phyloP scores from a whole-genome alignment of 35 echinoderm and acorn worm species.

The Lytechinus pictus region DNA sequence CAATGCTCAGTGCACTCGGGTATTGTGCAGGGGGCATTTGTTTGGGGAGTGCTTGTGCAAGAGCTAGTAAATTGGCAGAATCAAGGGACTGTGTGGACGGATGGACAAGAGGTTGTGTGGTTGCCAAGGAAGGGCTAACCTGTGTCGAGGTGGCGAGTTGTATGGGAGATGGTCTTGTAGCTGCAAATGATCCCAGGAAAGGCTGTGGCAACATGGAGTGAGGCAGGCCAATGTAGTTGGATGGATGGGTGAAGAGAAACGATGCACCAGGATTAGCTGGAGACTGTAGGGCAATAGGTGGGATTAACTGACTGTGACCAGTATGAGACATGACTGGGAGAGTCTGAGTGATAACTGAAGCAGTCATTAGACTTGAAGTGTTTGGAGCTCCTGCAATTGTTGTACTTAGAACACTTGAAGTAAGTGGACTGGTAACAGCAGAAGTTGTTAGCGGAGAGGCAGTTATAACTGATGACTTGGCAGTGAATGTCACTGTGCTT shows the following conservation, averaged over 20 bases:
- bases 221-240: conserved; percentile 24
- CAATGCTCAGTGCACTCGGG: conserved; percentile 8
- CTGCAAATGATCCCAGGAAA: not conserved
- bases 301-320: conserved; percentile 14
- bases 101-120: not conserved
- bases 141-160: not conserved
- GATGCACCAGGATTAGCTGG: not conserved
- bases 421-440: not conserved
- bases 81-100: conserved; percentile 37
- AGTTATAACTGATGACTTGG: not conserved
- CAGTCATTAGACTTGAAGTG: conserved; percentile 20
- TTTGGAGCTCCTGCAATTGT: not conserved
- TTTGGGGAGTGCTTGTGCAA: conserved; percentile 24
- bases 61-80: conserved; percentile 46
- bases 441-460: conserved; percentile 13
- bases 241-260: not conserved
- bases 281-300: conserved; percentile 44
- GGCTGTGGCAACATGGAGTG: not conserved
- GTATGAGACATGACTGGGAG: conserved; percentile 44
- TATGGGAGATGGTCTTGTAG: not conserved
- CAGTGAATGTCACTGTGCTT: not conserved
- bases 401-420: not conserved
- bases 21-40: not conserved
- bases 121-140: not conserved
- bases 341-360: conserved; percentile 43